Evolutionary conservation across 2,113 vertebrate genomes (phyloP).

Genomic region (Athene noctua): DNA sequence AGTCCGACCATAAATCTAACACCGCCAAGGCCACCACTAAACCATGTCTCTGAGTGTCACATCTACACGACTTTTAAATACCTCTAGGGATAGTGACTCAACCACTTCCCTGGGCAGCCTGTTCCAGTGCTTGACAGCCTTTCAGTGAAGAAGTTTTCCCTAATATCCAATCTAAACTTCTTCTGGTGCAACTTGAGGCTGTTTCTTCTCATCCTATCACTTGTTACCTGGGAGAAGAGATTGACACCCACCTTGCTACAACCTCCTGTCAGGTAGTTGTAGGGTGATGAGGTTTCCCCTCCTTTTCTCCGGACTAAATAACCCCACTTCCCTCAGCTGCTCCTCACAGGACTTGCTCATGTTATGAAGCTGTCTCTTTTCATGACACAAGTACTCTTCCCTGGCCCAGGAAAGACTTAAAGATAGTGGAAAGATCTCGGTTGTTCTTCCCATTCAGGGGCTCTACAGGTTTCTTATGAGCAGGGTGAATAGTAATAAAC

Average conservation of each 20-base stretch:
- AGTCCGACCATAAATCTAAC: background rate
- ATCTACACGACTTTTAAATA: background rate
- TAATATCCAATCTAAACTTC: background rate
- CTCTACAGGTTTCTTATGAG: background rate
- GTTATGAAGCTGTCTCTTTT: background rate
- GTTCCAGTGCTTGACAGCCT: background rate
- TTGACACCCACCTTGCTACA: rapidly evolving
- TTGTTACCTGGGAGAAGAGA: background rate
- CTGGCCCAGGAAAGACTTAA: background rate
- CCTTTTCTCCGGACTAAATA: background rate
- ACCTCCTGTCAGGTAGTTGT: background rate
- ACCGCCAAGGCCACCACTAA: background rate
- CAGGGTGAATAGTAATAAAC: background rate
- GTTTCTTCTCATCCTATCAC: background rate
- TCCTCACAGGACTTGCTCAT: background rate
- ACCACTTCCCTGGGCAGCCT: background rate
- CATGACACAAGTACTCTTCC: background rate
- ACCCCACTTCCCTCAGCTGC: background rate
- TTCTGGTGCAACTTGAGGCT: background rate
- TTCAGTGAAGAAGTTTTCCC: background rate
- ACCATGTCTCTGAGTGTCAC: background rate
- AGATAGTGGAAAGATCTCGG: background rate
- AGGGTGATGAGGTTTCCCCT: background rate
- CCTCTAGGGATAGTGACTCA: background rate
- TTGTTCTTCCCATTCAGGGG: background rate